A percentile compares a stretch with the other conserved stretches of the same genome.
Evolutionary conservation across 2,888 invertebrate species (phyloP).

Genomic region (Chydorus sphaericus): DNA sequence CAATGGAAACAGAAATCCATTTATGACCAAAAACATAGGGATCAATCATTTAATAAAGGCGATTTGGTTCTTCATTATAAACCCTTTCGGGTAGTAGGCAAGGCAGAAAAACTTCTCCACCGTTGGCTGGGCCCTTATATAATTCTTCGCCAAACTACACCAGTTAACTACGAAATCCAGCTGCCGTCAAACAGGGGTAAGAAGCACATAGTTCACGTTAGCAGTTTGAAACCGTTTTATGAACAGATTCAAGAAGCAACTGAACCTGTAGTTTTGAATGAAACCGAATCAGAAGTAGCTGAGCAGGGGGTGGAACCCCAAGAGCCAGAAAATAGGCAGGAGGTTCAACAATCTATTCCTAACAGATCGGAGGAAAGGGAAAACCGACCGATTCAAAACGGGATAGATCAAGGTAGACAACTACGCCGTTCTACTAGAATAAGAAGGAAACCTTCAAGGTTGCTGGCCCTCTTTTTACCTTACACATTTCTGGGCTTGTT

Average conservation of each 20-base stretch:
- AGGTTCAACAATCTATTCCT: too few species aligned
- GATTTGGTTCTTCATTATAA: constrained; percentile 2
- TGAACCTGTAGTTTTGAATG: too few species aligned
- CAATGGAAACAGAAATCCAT: neutral
- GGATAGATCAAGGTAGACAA: too few species aligned
- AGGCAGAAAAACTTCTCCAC: constrained; percentile 4
- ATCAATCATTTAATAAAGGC: neutral
- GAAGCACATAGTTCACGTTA: constrained; percentile 7
- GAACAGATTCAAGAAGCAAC: neutral
- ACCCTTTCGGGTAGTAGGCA: neutral
- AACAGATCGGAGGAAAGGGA: too few species aligned
- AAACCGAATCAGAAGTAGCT: too few species aligned
- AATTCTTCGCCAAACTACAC: constrained; percentile 3
- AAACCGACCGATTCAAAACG: too few species aligned
- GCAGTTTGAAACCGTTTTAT: neutral
- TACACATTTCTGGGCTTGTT: too few species aligned
- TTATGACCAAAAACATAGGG: neutral
- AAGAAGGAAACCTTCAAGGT: too few species aligned
- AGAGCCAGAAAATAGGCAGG: too few species aligned
- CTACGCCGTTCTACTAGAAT: too few species aligned
- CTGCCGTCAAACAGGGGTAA: neutral
- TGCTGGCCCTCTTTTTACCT: too few species aligned
- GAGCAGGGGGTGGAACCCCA: too few species aligned
- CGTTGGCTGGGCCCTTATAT: constrained; percentile 8
- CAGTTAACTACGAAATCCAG: constrained; percentile 9